Evolutionary conservation across 2,888 invertebrate genomes (phyloP), one percentile per base, ranked within the genome.

Genomic region (Anthophora plumipes): DNA sequence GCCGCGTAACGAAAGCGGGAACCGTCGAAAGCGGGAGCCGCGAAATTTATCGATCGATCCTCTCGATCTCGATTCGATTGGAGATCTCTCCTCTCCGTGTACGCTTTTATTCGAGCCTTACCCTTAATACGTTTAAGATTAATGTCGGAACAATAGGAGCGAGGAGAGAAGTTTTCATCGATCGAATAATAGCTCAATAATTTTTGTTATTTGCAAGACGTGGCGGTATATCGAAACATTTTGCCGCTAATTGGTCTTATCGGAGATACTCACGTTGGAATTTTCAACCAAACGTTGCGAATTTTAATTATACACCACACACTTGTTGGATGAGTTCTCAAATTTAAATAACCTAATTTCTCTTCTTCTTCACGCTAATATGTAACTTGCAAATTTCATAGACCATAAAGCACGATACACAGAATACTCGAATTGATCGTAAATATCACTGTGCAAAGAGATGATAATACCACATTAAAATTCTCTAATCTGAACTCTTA

Each of bases 1-100:
- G 64, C 9, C 14, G 64, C n/a, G 70, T 54, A 76, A 70, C 76
- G 70, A 76, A 79, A 79, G 64, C 75, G 59, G 69, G 76, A 70
- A 76, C 76, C 69, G 78, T 79, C 76, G 78, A 79, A 79, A 76
- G 78, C 69, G 52, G n/a, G n/a, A n/a, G n/a, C 31, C 14, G 52
- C 64, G 64, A 79, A 76, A 79, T 76, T 79, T 79, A 76, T 78
- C 75, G 78, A 75, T 64, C 69, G 75, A 61, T 25, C 43, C 22
- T 52, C 60, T 48, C 69, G 69, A 75, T 78, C 75, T 75, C 57
- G 68, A 61, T 55, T 63, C 74, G 74, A 64, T 9, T 50, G 50
- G 70, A 63, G 69, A 75, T 78, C 75, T 52, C 55, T 46, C 55
- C 55, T 46, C 68, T 59, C 20, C 43, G 57, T 17, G 39, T 17